These are phyloP conservation scores for Andrena praecox DNA, from an alignment of 2,888 invertebrate species.

Conservation along the genomic window DNA sequence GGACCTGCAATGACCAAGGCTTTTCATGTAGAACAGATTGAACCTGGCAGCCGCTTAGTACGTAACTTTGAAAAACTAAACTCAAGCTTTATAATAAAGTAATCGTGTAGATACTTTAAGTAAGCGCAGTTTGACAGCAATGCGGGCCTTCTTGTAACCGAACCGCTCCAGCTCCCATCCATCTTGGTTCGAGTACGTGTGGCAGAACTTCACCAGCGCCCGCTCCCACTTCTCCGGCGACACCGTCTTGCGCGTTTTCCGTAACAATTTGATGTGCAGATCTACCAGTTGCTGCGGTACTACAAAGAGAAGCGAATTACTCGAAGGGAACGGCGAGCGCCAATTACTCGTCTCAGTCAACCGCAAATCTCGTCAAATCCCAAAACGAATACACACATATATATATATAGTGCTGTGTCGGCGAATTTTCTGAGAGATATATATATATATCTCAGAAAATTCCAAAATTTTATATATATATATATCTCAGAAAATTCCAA, in stretches of 20 bases:
- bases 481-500: neutral
- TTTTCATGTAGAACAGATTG: slow-evolving; percentile 18
- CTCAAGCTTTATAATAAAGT: neutral
- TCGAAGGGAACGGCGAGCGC: neutral
- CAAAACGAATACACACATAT: neutral
- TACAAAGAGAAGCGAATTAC: slow-evolving; percentile 82
- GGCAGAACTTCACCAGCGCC: slow-evolving; percentile 95
- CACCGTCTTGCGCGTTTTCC: slow-evolving; percentile 93
- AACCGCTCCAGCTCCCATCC: slow-evolving; percentile 98
- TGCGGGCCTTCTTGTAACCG: slow-evolving; percentile 96
- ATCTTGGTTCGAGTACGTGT: slow-evolving; percentile 95
- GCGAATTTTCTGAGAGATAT: too few species aligned
- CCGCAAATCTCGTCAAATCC: neutral
- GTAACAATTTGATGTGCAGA: slow-evolving; percentile 94
- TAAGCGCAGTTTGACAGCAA: slow-evolving; percentile 94
- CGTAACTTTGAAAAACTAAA: neutral
- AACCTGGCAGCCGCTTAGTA: neutral
- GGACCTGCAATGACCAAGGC: slow-evolving; percentile 87
- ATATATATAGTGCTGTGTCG: too few species aligned
- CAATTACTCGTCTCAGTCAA: neutral
- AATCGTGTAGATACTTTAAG: slow-evolving; percentile 89
- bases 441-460: neutral
- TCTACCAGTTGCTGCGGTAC: slow-evolving; percentile 94
- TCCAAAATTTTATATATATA: neutral
- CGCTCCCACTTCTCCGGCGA: slow-evolving; percentile 96